Base-by-base conservation (phyloP, 2,797 vertebrate genomes). In the Nasua narica region DNA sequence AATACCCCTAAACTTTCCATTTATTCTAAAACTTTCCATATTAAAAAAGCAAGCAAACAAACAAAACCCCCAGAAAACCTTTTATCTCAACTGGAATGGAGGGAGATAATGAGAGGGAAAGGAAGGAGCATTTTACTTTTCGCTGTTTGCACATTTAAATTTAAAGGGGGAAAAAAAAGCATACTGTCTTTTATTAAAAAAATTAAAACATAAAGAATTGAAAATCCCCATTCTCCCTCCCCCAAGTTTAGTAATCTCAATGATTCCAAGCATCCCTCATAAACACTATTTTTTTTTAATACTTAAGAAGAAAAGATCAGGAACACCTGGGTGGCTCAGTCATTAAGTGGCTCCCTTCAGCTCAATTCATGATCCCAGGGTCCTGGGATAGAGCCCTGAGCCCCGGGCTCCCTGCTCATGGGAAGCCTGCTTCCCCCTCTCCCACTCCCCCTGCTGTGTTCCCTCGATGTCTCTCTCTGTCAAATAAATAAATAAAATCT, bases 21-120 rank as follows among this genome's bases (percentile, higher is more conserved):
- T 95, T 65, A 81, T 32, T 82, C 50, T 88, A 60, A 96, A 96
- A 96, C 81, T 95, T 98, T 95, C 96, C 95, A 96, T 37, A 77
- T 43, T 85, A 60, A 90, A 87, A 90, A 78, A 58, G 27, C 27
- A 87, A 90, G n/a, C 29, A 82, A 94, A 90, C 40, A 91, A 82
- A 40, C 16, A 40, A 91, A 93, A 32, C 40, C 29, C 43, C 70
- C 12, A n/a, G 27, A 93, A 86, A 67, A 43, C 46, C 6, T 62
- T 43, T 37, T 35, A 35, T 74, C 74, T 48, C 32, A 48, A n/a
- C 37, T n/a, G 27, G 85, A 56, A 81, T 10, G 18, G 32, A 72
- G 27, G 29, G 12, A n/a, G 46, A 54, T 76, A 52, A 90, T 40
- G 12, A 82, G 14, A 83, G 32, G 48, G n/a, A 83, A 86, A 62